A percentile compares a stretch with the other conserved stretches of the same genome.
Evolutionary conservation across 92 coral and sea anemone genomes (phyloP).

Genomic region (Palythoa grandis): DNA sequence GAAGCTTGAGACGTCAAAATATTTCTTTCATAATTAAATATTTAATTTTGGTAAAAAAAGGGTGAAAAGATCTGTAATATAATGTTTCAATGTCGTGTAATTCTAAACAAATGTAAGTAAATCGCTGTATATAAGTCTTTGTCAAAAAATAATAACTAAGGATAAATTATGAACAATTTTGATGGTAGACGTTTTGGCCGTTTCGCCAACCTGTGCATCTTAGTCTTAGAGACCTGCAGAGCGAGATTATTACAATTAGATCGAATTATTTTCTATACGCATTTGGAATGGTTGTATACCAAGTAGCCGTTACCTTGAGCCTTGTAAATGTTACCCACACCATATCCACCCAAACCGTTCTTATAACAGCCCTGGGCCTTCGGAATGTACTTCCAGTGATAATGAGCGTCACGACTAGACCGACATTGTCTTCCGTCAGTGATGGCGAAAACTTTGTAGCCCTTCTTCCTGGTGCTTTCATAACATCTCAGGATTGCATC

Average conservation of each 20-base stretch:
- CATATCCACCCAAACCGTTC: conserved; percentile 18
- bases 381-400: background rate
- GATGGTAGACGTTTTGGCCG: too few relatives aligned
- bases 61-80: too few relatives aligned
- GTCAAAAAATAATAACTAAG: too few relatives aligned
- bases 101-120: too few relatives aligned
- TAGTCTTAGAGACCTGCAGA: background rate
- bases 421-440: conserved; percentile 30
- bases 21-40: too few relatives aligned
- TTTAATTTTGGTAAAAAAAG: too few relatives aligned
- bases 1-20: too few relatives aligned
- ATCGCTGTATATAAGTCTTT: too few relatives aligned
- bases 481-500: conserved; percentile 24
- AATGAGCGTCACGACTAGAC: conserved; percentile 1
- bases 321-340: background rate
- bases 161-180: too few relatives aligned
- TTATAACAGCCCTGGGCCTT: conserved; percentile 4
- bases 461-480: conserved; percentile 18
- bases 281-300: background rate
- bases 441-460: conserved; percentile 20
- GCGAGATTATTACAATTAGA: background rate
- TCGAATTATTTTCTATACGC: background rate
- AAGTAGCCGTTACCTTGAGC: background rate
- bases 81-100: too few relatives aligned
- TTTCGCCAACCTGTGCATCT: too few relatives aligned